These are phyloP conservation scores for Styela plicata DNA, from an alignment of 23 tunicate species.

Conservation along the genomic window DNA sequence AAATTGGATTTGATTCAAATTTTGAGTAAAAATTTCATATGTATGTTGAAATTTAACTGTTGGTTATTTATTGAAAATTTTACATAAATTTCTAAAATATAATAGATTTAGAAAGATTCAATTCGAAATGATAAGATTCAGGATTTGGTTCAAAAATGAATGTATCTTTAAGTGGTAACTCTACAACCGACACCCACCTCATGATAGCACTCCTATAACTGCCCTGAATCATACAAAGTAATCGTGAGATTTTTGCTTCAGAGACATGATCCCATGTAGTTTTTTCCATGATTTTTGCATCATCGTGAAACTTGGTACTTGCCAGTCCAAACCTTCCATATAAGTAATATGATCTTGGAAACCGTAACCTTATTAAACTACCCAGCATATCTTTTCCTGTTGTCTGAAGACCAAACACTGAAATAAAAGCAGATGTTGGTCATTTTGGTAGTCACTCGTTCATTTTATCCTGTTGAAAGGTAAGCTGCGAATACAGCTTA, in stretches of 20 bases:
- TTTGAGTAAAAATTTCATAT: no score
- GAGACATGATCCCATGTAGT: conserved; percentile 65
- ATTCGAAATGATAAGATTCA: no score
- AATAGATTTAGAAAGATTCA: no score
- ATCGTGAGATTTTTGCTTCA: conserved; percentile 24
- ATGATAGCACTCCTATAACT: conserved; percentile 56
- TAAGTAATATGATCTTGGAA: conserved; percentile 40
- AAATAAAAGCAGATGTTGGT: not conserved
- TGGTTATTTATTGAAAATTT: no score
- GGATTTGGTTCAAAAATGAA: no score
- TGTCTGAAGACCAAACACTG: conserved; percentile 49
- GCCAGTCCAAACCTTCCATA: conserved; percentile 52
- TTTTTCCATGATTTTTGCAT: conserved; percentile 31
- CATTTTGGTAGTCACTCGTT: no score
- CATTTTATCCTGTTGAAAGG: no score
- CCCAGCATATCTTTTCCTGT: conserved; percentile 20
- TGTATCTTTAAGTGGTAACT: no score
- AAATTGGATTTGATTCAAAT: no score
- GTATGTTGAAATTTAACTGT: no score
- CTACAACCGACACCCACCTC: conserved; percentile 41
- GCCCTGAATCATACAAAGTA: conserved; percentile 35
- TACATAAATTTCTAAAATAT: no score
- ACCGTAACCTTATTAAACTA: not conserved
- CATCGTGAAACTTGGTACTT: conserved; percentile 3
- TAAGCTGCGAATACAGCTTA: no score